Evolutionary conservation across 2,888 invertebrate genomes (phyloP), one percentile per base, ranked within the genome.

Genomic region (Caenorhabditis auriculariae): DNA sequence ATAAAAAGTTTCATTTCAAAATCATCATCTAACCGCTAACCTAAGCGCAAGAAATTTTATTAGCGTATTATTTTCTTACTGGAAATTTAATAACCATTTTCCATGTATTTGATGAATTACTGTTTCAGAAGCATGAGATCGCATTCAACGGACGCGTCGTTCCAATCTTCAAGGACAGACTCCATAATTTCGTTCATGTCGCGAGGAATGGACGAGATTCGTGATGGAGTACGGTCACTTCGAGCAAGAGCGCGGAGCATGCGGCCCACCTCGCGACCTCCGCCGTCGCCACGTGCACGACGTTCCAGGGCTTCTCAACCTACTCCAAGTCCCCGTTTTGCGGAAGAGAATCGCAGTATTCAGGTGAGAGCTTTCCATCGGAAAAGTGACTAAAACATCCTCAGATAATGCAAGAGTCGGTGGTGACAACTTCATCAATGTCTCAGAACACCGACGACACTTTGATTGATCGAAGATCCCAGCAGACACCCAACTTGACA

Each of bases 131-230:
- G 48, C 24, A 46, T 59, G 1, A 50, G 72, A 21, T 70, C 70
- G 4, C 69, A 68, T 37, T 73, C 73, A 4, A 67, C 73, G 0
- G 73, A 73, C 27, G 66, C 69, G 0, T 48, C 66, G 17, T 57
- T 69, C 35, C 68, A 70, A 26, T 54, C 51, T 7, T 63, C 66
- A 2, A 52, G 70, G 24, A 61, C 70, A 3, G 70, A 70, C 26
- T 74, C 74, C 1, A 66, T 75, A 17, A 60, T 74, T 17, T 71
- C 71, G 6, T 56, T 71, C 27, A 67, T 75, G 56, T 60, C 69
- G n/a, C 65, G 66, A 35, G 71, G 72, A 41, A 68, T 69, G 58
- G 76, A 72, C 42, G 71, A 72, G 35, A 53, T 76, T 17, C 54
- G 76, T 15, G 69, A 72, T 24, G 73, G 70, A 12, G 66, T 68